These are phyloP conservation scores for Listrodromus nycthemerus DNA, from an alignment of 2,888 invertebrate species.

Conservation along the genomic window DNA sequence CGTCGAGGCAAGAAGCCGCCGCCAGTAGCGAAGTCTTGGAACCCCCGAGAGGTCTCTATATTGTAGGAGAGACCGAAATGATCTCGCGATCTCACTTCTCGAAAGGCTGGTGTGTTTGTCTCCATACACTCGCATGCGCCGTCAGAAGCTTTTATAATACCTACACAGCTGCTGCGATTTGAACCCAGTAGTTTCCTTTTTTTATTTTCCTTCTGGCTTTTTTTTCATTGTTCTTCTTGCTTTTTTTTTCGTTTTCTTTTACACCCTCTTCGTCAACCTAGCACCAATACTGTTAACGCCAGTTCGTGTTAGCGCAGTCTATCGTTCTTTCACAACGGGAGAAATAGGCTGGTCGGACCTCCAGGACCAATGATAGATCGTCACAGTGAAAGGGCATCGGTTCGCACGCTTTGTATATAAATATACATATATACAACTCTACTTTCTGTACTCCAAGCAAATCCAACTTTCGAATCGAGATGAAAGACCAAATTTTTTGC, in stretches of 20 bases:
- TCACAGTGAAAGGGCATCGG: conserved; percentile 26
- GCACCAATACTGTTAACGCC: conserved; percentile 23
- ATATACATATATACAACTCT: background rate
- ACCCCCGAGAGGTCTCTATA: background rate
- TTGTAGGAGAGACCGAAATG: background rate
- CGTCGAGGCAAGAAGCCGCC: conserved; percentile 26
- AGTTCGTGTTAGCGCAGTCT: conserved; percentile 23
- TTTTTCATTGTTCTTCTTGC: background rate
- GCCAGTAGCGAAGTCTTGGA: background rate
- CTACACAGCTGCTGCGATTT: background rate
- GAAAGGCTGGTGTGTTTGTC: conserved; percentile 9
- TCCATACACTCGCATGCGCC: background rate
- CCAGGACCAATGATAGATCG: conserved; percentile 46
- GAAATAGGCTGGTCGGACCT: conserved; percentile 26
- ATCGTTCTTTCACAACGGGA: conserved; percentile 25
- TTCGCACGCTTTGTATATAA: background rate
- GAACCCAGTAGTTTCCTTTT: background rate
- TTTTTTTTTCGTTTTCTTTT: background rate
- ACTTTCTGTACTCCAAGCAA: background rate
- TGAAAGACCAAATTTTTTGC: conserved; percentile 13
- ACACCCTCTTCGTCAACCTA: conserved; percentile 13
- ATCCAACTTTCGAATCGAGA: conserved; percentile 29
- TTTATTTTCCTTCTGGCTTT: background rate
- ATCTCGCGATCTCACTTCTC: conserved; percentile 11
- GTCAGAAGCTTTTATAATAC: background rate